Percentiles rank a stretch among this genome's conserved stretches.
These are phyloP conservation scores for Cardiocondyla obscurior DNA, from an alignment of 1,140 invertebrate species.

Conservation along the genomic window DNA sequence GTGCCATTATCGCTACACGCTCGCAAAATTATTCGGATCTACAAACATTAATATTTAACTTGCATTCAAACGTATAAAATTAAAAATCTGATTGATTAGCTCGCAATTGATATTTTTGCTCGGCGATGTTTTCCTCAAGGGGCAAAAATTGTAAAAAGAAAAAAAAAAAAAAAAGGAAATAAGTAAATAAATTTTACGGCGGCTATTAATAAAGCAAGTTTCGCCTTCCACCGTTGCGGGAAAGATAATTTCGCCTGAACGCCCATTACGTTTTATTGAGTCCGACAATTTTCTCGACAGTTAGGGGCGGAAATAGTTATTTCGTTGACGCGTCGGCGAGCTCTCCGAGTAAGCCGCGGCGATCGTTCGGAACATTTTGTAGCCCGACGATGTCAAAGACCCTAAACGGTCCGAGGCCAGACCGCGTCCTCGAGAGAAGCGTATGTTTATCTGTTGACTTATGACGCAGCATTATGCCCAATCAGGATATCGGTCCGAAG, in stretches of 20 bases:
- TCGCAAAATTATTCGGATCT: not conserved
- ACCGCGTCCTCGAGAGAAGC: constrained; percentile 45
- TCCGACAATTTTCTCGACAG: not conserved
- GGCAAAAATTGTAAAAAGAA: not conserved
- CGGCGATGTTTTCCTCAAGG: not conserved
- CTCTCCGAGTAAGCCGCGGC: not conserved
- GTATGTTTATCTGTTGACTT: constrained; percentile 57
- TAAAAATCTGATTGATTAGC: not conserved
- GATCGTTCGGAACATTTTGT: not conserved
- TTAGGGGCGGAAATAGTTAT: not conserved
- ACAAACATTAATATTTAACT: not conserved
- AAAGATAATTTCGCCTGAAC: not conserved
- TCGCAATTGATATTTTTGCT: not conserved
- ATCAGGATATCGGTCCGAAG: constrained; percentile 45
- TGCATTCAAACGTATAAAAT: not conserved
- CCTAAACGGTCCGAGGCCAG: constrained; percentile 28
- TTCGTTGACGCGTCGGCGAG: not conserved
- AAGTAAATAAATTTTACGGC: not conserved
- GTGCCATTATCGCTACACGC: not conserved
- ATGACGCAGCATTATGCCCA: constrained; percentile 62
- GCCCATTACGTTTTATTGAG: not conserved
- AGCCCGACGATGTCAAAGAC: constrained; percentile 23
- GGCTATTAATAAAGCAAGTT: not conserved
- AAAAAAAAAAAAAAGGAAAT: no score
- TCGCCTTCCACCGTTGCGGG: not conserved